Base-by-base conservation (phyloP, 2,888 invertebrate species). In the Brenthis ino region DNA sequence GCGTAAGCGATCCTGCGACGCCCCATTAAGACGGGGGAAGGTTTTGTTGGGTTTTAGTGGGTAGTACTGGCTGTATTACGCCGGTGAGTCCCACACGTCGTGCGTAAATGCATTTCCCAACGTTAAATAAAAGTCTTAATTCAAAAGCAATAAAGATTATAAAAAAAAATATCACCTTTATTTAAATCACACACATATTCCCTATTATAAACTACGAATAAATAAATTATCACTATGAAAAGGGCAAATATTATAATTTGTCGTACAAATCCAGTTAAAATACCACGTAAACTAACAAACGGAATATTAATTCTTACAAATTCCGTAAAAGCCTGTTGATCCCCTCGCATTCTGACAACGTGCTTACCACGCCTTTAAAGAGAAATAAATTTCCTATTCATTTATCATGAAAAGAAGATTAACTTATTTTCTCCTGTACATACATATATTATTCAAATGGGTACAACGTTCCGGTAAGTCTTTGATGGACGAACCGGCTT, bases 401-500 rank as follows among this genome's bases (percentile, higher is more conserved):
- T 58, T 47, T 47, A 47, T 43, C 43, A 20, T 24, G 47, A 20
- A 43, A 58, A 58, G 47, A 14, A 58, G 58, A 58, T 58, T 58
- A 58, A n/a, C 58, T 58, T 58, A 58, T 58, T 58, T 58, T 20
- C 47, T 16, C 47, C 43, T 20, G 58, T 48, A 58, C 58, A 58
- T 47, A 48, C 47, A 58, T 58, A 58, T 58, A 58, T 58, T 58
- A 58, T 58, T 58, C 47, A 58, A 58, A 47, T 43, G 57, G 57
- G 12, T 56, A 56, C 56, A 56, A 57, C 33, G 57, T 58, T 58
- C 58, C 47, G 58, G 47, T 58, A 58, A 58, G 43, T 58, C 58
- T 58, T 58, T 58, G 58, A 58, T 58, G 58, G 58, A 58, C 58
- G 58, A 58, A 58, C 20, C 43, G 48, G 58, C 20, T 58, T 58